Percentiles rank a stretch among this genome's conserved stretches.
Conservation (phyloP, 2,797 vertebrate genomes). For the Selene dorsalis region DNA sequence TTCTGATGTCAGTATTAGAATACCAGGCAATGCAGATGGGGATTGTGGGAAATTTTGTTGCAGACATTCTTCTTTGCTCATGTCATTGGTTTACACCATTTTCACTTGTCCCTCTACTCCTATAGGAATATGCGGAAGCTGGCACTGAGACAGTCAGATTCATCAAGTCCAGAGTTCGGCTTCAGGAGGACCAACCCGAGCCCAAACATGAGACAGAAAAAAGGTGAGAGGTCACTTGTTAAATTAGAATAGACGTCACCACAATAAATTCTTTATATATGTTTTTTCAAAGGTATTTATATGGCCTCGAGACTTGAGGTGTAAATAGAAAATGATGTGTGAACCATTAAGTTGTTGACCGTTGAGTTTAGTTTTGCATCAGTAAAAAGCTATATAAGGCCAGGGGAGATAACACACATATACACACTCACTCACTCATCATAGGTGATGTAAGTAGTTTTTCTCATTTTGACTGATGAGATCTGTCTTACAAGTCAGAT, state of each 20-base stretch:
- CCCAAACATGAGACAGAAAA: conserved; percentile 88
- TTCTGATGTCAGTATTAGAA: not conserved
- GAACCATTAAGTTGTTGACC: not conserved
- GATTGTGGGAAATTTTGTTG: not conserved
- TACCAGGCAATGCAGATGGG: not conserved
- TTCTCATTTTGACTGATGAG: not conserved
- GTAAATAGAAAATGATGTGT: not conserved
- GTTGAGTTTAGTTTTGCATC: not conserved
- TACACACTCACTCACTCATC: too few species aligned
- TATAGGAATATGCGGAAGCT: conserved; percentile 87
- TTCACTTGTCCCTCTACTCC: conserved; percentile 15
- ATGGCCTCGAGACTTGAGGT: too few species aligned
- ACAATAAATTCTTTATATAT: too few species aligned
- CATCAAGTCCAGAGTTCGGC: conserved; percentile 87
- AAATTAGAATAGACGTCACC: not conserved
- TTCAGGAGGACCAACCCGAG: conserved; percentile 87
- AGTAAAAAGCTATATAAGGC: not conserved
- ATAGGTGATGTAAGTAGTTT: not conserved
- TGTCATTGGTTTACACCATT: not conserved
- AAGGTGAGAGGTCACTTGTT: conserved; percentile 83
- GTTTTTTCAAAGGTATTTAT: too few species aligned
- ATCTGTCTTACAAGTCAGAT: not conserved
- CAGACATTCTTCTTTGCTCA: not conserved
- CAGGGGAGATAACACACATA: not conserved
- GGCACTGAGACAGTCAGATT: conserved; percentile 85